Evolutionary conservation across 2,888 invertebrate species (phyloP), one percentile per base, ranked within the genome.

Genomic region (Leucozona laternaria): DNA sequence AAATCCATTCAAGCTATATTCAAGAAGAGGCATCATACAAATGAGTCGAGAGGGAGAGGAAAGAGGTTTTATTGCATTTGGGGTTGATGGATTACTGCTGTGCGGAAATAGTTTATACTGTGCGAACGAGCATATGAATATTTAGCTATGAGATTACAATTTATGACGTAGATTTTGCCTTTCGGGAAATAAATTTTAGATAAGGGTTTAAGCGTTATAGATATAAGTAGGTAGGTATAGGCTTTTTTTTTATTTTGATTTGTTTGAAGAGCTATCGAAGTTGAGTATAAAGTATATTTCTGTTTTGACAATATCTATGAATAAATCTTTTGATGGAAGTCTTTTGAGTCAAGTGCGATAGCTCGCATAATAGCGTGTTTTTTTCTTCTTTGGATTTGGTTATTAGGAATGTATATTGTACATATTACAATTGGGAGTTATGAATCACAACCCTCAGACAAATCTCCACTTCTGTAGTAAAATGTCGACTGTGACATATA

Each of bases 71-170:
- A 71, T 72, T 64, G 72, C n/a, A 28, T 20, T 13, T 10, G 71
- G 84, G 71, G 78, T 73, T 77, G 79, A 79, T 43, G 71, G 77
- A 86, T 81, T 81, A 79, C 58, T 48, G 64, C 60, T 43, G 85
- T 73, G 80, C 77, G 77, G 73, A 80, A 78, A 80, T 80, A 70
- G 80, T 78, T 78, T 75, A 48, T 58, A 86, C 78, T 86, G 81
- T 86, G 76, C 81, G 75, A 75, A 79, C 75, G 81, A 86, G 75
- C 79, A 60, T 82, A 86, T 86, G 86, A 86, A 86, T 86, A 86
- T 86, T 75, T 75, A 78, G 70, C n/a, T n/a, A 79, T 75, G 79
- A 82, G 71, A 86, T 86, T 81, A 58, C 13, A n/a, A n/a, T n/a
- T n/a, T n/a, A n/a, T n/a, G 50, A 8, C 25, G 20, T 28, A 70